A percentile compares a stretch with the other conserved stretches of the same genome.
Conservation (phyloP, 2,113 vertebrate species). For the Isichthys henryi region DNA sequence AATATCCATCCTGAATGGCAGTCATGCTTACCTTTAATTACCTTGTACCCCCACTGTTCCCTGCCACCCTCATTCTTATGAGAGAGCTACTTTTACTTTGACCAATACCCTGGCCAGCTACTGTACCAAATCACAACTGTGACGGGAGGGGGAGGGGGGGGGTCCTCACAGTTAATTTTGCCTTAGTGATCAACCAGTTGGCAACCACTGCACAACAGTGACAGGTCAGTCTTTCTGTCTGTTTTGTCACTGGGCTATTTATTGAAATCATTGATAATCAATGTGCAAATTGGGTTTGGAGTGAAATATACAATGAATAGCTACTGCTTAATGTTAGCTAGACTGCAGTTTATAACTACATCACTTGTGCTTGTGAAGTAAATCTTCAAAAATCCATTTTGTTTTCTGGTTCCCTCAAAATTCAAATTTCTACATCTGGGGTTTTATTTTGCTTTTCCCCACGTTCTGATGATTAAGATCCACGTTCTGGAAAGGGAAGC, state of each 20-base stretch:
- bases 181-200: background rate
- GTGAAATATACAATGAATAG: background rate
- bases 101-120: background rate
- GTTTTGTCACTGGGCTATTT: background rate
- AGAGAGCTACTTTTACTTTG: background rate
- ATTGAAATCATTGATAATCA: background rate
- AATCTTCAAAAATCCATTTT: background rate
- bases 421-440: background rate
- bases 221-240: too few species aligned
- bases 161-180: background rate
- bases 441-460: background rate
- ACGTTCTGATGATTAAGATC: too few species aligned
- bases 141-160: background rate
- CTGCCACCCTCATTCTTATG: background rate
- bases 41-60: background rate
- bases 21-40: background rate
- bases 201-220: background rate
- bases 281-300: background rate
- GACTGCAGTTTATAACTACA: background rate
- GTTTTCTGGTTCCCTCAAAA: background rate
- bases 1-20: background rate
- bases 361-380: background rate
- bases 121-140: background rate
- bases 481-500: background rate
- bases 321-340: background rate